Evolutionary conservation across 2,113 vertebrate genomes (phyloP).

Genomic region (Hylia prasina): DNA sequence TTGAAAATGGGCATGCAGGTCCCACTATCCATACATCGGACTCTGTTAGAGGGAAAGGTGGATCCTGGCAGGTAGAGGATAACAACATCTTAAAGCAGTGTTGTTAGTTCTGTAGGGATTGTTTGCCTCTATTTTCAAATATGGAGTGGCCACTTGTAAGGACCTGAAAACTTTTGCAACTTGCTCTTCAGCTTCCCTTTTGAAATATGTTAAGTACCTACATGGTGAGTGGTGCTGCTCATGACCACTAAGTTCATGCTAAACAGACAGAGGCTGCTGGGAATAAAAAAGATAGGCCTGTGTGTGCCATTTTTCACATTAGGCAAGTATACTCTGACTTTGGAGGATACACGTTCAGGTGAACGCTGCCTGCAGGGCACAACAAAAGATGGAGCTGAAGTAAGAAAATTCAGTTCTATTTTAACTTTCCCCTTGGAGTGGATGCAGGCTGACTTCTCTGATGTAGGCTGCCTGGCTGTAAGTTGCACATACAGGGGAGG

Average conservation of each 20-base stretch:
- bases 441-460: not conserved
- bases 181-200: not conserved
- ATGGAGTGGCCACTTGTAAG: not conserved
- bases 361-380: not conserved
- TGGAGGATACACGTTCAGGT: not conserved
- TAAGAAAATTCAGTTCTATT: constrained; percentile 4
- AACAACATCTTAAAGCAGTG: not conserved
- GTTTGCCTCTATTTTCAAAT: not conserved
- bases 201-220: not conserved
- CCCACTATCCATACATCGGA: not conserved
- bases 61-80: not conserved
- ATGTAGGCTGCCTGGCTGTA: not conserved
- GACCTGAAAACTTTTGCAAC: not conserved
- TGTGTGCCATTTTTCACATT: not conserved
- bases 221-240: not conserved
- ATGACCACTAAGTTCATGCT: not conserved
- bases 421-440: constrained; percentile 10
- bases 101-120: not conserved
- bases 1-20: not conserved
- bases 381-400: not conserved
- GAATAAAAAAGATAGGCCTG: not conserved
- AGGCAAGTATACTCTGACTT: not conserved
- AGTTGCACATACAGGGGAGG: not conserved
- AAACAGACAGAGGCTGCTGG: not conserved
- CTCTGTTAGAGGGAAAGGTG: not conserved